Evolutionary conservation across 2,888 invertebrate species (phyloP).

Genomic region (Gymnosoma rotundatum): DNA sequence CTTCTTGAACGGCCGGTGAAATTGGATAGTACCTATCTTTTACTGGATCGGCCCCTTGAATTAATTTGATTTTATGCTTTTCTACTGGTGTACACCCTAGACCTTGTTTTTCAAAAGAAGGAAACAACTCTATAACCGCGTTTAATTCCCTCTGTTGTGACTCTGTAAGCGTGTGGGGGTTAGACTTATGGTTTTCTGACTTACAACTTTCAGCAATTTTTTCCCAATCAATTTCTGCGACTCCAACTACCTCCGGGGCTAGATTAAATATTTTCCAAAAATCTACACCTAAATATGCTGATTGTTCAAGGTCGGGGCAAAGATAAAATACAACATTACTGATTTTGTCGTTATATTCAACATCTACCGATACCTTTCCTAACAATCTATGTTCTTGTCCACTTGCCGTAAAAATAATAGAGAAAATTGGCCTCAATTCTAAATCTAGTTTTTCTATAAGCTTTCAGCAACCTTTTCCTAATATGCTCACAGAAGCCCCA

Average conservation of each 20-base stretch:
- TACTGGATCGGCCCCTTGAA: no score
- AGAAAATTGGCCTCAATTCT: no score
- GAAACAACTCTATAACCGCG: background rate
- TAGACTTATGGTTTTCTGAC: background rate
- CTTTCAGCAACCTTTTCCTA: slow-evolving; percentile 1
- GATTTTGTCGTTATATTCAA: background rate
- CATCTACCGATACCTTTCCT: background rate
- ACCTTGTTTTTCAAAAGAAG: no score
- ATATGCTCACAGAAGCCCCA: slow-evolving; percentile 6
- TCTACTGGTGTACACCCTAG: no score
- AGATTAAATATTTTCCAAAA: background rate
- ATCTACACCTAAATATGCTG: no score
- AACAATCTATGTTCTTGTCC: background rate
- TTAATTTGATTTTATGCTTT: no score
- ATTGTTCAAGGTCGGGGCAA: no score
- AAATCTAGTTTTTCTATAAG: no score
- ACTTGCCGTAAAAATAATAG: background rate
- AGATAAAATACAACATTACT: no score
- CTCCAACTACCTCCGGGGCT: background rate
- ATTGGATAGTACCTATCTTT: no score
- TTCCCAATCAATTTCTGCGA: background rate
- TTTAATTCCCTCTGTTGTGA: background rate
- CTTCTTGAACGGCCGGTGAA: no score
- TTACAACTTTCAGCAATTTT: no score
- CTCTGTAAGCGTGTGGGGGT: background rate